These are phyloP conservation scores for Amiota mariae DNA, from an alignment of 2,888 invertebrate species.

Conservation along the genomic window DNA sequence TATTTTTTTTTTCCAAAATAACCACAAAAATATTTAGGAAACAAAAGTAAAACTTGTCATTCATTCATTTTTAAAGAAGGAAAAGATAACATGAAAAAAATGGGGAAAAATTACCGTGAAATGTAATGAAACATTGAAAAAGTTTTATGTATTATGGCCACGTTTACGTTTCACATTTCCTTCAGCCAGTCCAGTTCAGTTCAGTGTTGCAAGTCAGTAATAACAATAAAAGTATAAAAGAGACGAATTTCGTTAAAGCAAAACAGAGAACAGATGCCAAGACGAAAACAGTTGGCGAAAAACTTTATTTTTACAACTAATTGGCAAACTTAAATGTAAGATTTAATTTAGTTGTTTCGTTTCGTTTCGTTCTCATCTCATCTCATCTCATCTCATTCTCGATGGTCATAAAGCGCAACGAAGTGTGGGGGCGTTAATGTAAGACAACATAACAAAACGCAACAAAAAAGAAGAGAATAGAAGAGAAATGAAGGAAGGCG, in stretches of 20 bases:
- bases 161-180: neutral
- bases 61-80: neutral
- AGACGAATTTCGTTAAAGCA: neutral
- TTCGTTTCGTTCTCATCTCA: neutral
- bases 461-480: neutral
- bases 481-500: constrained; percentile 9
- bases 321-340: constrained; percentile 69
- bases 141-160: constrained; percentile 45
- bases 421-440: neutral
- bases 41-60: neutral
- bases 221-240: constrained; percentile 4
- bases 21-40: too few relatives aligned
- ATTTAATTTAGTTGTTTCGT: constrained; percentile 62
- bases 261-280: neutral
- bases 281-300: constrained; percentile 35
- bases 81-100: neutral
- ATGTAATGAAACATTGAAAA: constrained; percentile 58
- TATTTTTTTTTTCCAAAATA: too few relatives aligned
- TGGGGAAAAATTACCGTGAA: constrained; percentile 56
- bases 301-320: constrained; percentile 69
- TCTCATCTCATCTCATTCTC: neutral
- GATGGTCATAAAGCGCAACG: constrained; percentile 15
- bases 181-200: too few relatives aligned
- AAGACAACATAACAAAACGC: constrained; percentile 6
- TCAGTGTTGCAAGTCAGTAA: too few relatives aligned